Base-by-base conservation (phyloP, 2,113 vertebrate species). In the Laticauda colubrina region DNA sequence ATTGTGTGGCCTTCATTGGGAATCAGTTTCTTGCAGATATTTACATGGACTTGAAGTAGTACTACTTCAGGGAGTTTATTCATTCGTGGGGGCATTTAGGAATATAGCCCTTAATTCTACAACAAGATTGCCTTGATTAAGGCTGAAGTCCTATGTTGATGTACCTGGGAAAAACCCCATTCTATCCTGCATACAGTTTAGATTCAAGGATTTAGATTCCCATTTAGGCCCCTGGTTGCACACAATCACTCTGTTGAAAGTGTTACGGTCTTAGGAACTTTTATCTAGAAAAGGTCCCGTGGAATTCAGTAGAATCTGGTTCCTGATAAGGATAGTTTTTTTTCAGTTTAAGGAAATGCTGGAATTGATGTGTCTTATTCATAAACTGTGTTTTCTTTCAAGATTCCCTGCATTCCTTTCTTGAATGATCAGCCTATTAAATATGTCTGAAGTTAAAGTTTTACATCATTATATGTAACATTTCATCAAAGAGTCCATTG, bases 291-390 rank as follows among this genome's bases (percentile, higher is more conserved):
- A 39, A 81, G 6, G 2, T 43, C 75, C 75, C 10, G 75, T 34
- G 15, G 54, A 85, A 34, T 34, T 89, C 20, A 53, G 24, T 29
- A 9, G 61, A 12, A 15, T 89, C 34, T 43, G 61, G 12, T 29
- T 89, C 48, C 55, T 20, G 18, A 69, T 69, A 15, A 29, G 23
- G 11, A 24, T 45, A 45, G 39, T 15, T 15, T 34, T 81, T 81
- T 81, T 48, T 15, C 26, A 90, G 26, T 24, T 45, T 69, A 34
- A n/a, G 69, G 88, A 81, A 21, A 34, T n/a, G 12, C 21, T 87
- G 75, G 91, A 87, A 93, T 53, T 29, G 24, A 69, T 97, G 90
- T 95, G 51, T 92, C 61, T 75, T 90, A 54, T 95, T 91, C 90
- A 92, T 64, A 93, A 94, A 87, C 57, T 92, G 87, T 75, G 21